Conservation (phyloP, 2,113 vertebrate genomes). For the Platysteira castanea region DNA sequence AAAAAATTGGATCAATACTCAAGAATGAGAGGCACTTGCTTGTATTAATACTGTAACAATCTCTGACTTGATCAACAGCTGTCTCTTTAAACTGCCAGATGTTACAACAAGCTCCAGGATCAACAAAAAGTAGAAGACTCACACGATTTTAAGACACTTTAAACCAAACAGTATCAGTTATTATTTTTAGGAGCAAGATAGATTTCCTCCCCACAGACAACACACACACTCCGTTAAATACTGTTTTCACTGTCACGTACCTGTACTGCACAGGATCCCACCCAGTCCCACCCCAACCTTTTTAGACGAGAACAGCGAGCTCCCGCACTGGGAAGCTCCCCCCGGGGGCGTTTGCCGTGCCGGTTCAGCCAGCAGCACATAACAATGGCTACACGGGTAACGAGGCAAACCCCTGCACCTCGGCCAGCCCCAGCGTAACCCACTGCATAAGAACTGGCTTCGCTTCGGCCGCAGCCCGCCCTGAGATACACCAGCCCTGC, state of each 20-base stretch:
- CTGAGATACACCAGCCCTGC: accelerated
- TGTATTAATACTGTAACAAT: not conserved
- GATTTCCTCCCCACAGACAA: not conserved
- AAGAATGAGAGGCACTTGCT: not conserved
- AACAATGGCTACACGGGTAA: not conserved
- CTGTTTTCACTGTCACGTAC: accelerated
- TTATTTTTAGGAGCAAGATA: not conserved
- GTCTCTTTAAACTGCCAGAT: not conserved
- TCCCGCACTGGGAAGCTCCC: not conserved
- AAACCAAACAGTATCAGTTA: not conserved
- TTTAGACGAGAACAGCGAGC: accelerated
- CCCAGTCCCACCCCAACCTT: not conserved
- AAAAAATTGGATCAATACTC: accelerated
- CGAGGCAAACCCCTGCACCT: no score
- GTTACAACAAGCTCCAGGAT: not conserved
- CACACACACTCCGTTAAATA: accelerated
- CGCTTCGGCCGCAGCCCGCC: accelerated
- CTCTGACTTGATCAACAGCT: not conserved
- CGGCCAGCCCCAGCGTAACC: no score
- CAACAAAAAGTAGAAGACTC: not conserved
- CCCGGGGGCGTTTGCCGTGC: accelerated
- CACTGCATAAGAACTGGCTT: accelerated
- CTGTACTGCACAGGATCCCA: not conserved
- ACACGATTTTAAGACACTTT: not conserved
- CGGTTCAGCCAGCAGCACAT: not conserved